Evolutionary conservation across 2,797 vertebrate species (phyloP).

Genomic region (Limosa lapponica): DNA sequence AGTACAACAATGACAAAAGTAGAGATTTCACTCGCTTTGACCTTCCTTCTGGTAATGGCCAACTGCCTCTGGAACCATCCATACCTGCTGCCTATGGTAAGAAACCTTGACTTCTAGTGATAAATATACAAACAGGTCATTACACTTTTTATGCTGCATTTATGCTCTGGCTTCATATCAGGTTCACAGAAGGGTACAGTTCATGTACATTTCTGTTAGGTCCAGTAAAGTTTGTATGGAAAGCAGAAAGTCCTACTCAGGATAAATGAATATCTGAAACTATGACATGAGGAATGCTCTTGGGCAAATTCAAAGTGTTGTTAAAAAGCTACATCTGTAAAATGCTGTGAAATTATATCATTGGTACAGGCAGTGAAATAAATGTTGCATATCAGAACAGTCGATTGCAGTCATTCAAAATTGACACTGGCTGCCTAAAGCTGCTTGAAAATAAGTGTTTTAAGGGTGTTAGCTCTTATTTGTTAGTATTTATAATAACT

Average conservation of each 20-base stretch:
- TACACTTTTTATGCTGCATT: neutral
- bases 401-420: neutral
- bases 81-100: slow-evolving; percentile 82
- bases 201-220: rapidly evolving
- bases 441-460: neutral
- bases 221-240: neutral
- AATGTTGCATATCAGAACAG: neutral
- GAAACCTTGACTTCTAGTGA: slow-evolving; percentile 39
- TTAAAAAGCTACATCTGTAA: neutral
- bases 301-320: neutral
- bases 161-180: neutral
- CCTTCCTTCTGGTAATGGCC: slow-evolving; percentile 82
- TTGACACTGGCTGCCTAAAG: neutral
- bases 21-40: slow-evolving; percentile 87
- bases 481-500: neutral
- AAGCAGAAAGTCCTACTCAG: neutral
- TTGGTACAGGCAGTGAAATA: neutral
- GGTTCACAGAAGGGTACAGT: neutral
- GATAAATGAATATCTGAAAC: neutral
- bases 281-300: neutral
- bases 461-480: neutral
- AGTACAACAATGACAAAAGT: slow-evolving; percentile 89
- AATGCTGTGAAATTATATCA: neutral
- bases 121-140: neutral
- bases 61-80: slow-evolving; percentile 69